Conservation (phyloP, 2,113 vertebrate species). For the Aptenodytes patagonicus region DNA sequence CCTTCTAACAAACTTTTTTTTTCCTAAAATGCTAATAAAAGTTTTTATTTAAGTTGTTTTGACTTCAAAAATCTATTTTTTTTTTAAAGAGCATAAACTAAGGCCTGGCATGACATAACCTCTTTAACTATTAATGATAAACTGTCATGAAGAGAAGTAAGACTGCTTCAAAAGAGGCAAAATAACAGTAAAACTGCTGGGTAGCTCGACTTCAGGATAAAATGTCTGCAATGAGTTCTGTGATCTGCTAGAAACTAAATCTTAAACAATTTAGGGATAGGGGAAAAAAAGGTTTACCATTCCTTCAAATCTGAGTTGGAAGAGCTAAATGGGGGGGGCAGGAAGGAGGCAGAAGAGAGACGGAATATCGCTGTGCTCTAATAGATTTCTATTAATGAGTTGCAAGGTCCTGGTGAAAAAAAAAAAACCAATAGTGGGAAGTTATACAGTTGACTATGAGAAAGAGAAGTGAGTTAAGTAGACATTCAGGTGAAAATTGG, state of each 20-base stretch:
- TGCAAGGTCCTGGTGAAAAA: background rate
- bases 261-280: background rate
- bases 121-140: background rate
- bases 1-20: background rate
- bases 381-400: background rate
- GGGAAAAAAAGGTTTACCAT: background rate
- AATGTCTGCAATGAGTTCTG: background rate
- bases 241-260: background rate
- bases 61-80: background rate
- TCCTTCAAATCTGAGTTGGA: background rate
- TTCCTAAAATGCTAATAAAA: background rate
- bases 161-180: background rate
- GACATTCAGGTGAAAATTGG: background rate
- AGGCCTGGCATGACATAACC: background rate
- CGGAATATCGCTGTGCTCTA: background rate
- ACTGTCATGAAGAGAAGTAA: background rate
- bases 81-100: background rate
- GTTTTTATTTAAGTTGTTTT: background rate
- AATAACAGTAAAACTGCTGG: background rate
- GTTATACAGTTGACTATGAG: background rate
- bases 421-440: background rate
- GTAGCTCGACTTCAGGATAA: background rate
- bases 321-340: background rate
- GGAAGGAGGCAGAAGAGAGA: background rate
- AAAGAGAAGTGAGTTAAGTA: background rate